Evolutionary conservation across 2,888 invertebrate genomes (phyloP).

Genomic region (Hartigia nigra): DNA sequence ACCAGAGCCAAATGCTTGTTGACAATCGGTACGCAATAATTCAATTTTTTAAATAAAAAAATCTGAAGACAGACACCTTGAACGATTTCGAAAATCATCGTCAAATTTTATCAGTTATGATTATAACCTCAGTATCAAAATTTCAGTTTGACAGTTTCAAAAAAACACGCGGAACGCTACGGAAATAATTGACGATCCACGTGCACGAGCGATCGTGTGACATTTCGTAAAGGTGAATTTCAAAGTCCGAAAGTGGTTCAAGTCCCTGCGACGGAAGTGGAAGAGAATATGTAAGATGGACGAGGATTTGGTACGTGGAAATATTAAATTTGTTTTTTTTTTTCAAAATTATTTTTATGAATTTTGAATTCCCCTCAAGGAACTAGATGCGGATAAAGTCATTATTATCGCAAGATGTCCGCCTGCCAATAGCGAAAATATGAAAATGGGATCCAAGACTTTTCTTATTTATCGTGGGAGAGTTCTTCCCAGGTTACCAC

Average conservation of each 20-base stretch:
- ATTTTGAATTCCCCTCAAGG: background rate
- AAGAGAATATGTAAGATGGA: slow-evolving; percentile 8
- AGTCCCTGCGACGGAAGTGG: slow-evolving; percentile 18
- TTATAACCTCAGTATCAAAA: slow-evolving; percentile 10
- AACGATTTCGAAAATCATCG: background rate
- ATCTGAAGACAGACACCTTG: background rate
- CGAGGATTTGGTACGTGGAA: background rate
- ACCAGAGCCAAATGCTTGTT: background rate
- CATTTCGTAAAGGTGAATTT: slow-evolving; percentile 17
- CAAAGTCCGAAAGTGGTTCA: slow-evolving; percentile 19
- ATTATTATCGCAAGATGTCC: slow-evolving; percentile 52
- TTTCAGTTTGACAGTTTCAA: slow-evolving; percentile 24
- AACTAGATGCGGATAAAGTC: slow-evolving; percentile 30
- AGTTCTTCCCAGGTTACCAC: slow-evolving; percentile 34
- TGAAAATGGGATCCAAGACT: slow-evolving; percentile 55
- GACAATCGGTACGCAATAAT: slow-evolving; percentile 1
- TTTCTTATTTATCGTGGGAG: slow-evolving; percentile 51
- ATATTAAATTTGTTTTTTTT: background rate
- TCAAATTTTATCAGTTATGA: background rate
- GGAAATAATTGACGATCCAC: background rate
- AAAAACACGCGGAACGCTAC: slow-evolving; percentile 7
- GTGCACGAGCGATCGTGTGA: slow-evolving; percentile 3
- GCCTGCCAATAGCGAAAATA: slow-evolving; percentile 29
- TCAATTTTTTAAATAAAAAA: background rate
- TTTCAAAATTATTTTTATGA: background rate